Conservation (phyloP, 2,113 vertebrate species). For the Mormoops blainvillei region DNA sequence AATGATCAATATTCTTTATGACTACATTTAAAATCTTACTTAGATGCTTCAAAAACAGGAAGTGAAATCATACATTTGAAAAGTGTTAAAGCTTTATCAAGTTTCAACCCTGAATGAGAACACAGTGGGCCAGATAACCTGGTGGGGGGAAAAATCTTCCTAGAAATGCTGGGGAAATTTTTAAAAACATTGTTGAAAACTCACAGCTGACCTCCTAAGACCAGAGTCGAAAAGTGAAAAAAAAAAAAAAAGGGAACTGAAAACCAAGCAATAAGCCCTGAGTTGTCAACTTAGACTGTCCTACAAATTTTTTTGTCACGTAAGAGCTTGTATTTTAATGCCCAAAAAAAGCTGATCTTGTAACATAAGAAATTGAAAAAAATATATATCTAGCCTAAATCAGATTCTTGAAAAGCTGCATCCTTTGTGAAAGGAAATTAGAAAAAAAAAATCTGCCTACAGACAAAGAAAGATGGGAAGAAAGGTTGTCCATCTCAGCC, state of each 20-base stretch:
- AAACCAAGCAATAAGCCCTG: neutral
- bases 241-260: neutral
- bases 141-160: neutral
- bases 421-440: neutral
- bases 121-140: neutral
- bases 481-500: neutral
- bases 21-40: neutral
- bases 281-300: neutral
- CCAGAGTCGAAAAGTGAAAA: neutral
- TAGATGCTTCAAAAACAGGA: conserved; percentile 7
- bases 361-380: neutral
- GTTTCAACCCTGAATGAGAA: neutral
- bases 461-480: neutral
- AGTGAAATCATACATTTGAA: conserved; percentile 13
- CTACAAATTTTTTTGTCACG: neutral
- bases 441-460: neutral
- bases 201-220: neutral
- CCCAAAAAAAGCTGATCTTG: neutral
- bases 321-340: neutral
- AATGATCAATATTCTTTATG: neutral
- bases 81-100: neutral
- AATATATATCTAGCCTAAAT: neutral
- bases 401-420: neutral
- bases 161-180: neutral
- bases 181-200: neutral